phyloP scores from a whole-genome alignment of 1,140 invertebrate species.

The Ridgeia piscesae region DNA sequence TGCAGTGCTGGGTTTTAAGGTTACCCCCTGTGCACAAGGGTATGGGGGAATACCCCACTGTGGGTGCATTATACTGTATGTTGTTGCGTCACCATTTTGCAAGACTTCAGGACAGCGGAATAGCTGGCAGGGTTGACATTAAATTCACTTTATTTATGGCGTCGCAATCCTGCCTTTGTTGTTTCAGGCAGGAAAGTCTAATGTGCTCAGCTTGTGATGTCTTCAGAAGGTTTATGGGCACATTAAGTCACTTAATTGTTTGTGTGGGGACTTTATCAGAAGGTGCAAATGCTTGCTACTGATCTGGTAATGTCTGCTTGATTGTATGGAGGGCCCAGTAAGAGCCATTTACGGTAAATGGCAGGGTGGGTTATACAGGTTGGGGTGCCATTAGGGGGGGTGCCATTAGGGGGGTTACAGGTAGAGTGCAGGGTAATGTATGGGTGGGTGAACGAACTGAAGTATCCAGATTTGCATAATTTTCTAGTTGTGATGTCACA shows the following conservation, averaged over 20 bases:
- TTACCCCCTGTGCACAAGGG: not conserved
- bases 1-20: not conserved
- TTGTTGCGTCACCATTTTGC: not conserved
- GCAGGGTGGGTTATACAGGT: not conserved
- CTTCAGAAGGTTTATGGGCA: not conserved
- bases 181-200: not conserved
- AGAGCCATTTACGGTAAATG: not conserved
- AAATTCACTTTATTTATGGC: not conserved
- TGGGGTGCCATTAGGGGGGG: not conserved
- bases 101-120: not conserved
- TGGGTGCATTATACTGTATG: not conserved
- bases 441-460: not conserved
- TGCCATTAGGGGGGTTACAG: not conserved
- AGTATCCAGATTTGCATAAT: not conserved
- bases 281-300: not conserved
- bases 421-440: not conserved
- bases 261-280: not conserved
- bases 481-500: not conserved
- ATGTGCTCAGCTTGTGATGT: not conserved
- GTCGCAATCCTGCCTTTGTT: not conserved
- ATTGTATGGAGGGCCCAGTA: not conserved
- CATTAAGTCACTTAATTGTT: constrained; percentile 1
- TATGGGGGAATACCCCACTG: not conserved
- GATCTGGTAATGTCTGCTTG: not conserved
- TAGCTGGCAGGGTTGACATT: not conserved